Base-by-base conservation (phyloP, 2,888 invertebrate genomes). In the Ichneumoninae sp. region DNA sequence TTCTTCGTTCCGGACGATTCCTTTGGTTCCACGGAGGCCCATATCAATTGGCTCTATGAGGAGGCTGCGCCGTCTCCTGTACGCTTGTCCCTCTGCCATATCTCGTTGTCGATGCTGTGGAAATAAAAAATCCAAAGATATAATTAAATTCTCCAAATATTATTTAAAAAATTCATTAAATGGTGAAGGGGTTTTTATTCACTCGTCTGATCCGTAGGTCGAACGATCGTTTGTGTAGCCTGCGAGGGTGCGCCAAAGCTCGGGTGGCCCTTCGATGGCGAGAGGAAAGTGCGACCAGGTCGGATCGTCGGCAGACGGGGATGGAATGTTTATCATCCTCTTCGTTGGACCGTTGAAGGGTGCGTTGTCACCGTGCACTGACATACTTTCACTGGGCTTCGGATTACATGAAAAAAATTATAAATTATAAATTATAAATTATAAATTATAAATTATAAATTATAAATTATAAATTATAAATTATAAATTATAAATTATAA, bases 181-280 rank as follows among this genome's bases (percentile, higher is more conserved):
- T 22, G 4, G 19, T 52, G 26, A 54, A 3, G 5, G 3, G 36
- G 44, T n/a, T 19, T 22, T 19, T 26, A 89, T 89, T 85, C 65
- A 92, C 92, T 89, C 90, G 47, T 92, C 90, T 0, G 88, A 76
- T n/a, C 88, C 84, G 7, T 78, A 85, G 36, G 88, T 85, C 22
- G 87, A 84, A 26, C 84, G 84, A 50, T 90, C 90, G 8, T 85
- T 88, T 19, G 91, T 89, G 60, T 92, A 93, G n/a, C 90, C 90
- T 5, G 92, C 92, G 40, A 93, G 85, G 8, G 91, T 87, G 63
- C 91, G 88, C 93, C 93, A 93, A n/a, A 93, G 85, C 83, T 93
- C 92, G 10, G 89, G 90, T 1, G 93, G 92, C 0, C 92, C 93
- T 86, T 93, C 92, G 75, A 93, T 92, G 0, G 92, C 90, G 0